Evolutionary conservation across 2,797 vertebrate genomes (phyloP).

Genomic region (Oryzias sinensis): DNA sequence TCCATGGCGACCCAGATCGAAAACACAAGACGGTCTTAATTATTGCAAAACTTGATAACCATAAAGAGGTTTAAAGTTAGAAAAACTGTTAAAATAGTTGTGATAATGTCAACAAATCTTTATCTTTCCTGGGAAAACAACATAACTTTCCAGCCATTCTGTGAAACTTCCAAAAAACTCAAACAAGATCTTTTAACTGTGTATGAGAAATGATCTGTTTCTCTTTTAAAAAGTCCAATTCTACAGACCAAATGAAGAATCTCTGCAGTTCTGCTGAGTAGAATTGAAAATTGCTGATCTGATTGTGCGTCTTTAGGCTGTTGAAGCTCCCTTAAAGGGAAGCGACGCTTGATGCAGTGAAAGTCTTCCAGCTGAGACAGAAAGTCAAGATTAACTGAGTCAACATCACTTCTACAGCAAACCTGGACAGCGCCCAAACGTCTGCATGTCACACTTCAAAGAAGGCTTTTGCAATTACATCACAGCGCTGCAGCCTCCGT

Average conservation of each 20-base stretch:
- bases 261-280: too few relatives aligned
- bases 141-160: constrained; percentile 1
- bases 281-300: neutral
- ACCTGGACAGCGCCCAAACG: constrained; percentile 55
- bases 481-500: constrained; percentile 21
- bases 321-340: neutral
- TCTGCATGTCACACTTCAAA: constrained; percentile 53
- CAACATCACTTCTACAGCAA: constrained; percentile 47
- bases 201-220: neutral
- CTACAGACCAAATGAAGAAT: too few relatives aligned
- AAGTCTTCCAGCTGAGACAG: constrained; percentile 17
- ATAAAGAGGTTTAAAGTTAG: neutral
- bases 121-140: neutral
- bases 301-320: neutral
- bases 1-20: neutral
- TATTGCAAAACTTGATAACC: neutral
- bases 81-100: neutral
- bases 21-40: neutral
- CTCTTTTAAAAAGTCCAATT: neutral
- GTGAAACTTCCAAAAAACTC: neutral
- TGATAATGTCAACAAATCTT: neutral
- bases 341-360: neutral
- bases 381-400: constrained; percentile 47
- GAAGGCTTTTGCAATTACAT: constrained; percentile 48
- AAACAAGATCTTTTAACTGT: constrained; percentile 6